Evolutionary conservation across 2,797 vertebrate species (phyloP).

Genomic region (Muscicapa comitata): DNA sequence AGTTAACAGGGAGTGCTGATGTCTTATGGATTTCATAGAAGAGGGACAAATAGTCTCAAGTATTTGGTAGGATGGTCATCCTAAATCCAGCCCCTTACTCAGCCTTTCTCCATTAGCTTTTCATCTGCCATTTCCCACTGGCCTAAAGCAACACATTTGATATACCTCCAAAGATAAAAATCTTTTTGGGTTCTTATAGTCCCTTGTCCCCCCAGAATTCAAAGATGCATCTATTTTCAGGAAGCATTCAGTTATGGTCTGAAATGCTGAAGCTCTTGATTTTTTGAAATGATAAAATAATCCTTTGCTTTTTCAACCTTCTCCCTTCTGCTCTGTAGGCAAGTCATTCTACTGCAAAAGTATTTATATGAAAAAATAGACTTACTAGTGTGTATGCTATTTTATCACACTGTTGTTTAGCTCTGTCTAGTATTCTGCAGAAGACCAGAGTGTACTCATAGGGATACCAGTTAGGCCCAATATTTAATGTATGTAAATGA

Average conservation of each 20-base stretch:
- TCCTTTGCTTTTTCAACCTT: neutral
- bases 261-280: neutral
- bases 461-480: neutral
- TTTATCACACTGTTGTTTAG: neutral
- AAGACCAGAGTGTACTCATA: neutral
- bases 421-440: neutral
- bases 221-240: neutral
- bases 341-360: neutral
- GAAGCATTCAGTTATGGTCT: neutral
- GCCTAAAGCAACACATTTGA: neutral
- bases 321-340: neutral
- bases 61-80: neutral
- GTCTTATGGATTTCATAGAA: neutral
- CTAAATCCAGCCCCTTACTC: neutral
- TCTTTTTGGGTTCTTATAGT: neutral
- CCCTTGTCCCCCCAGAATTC: neutral
- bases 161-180: neutral
- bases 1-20: neutral
- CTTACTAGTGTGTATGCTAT: neutral
- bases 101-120: neutral
- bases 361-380: neutral
- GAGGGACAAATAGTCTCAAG: fast-evolving
- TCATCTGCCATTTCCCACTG: neutral
- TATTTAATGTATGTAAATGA: neutral
- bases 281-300: neutral